Conservation (phyloP, 2,888 invertebrate species). For the Falcaria lacertinaria region DNA sequence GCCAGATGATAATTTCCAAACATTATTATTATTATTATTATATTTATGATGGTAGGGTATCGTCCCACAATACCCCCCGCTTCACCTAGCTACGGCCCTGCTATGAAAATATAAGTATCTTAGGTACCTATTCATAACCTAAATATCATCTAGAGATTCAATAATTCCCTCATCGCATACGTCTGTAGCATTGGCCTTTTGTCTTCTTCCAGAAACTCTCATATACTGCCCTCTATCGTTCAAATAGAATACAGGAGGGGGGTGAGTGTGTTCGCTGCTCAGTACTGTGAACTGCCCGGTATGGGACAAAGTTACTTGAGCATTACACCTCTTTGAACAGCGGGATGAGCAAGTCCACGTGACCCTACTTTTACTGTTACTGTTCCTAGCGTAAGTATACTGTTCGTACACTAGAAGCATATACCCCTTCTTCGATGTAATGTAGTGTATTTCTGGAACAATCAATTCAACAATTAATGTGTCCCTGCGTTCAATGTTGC, state of each 20-base stretch:
- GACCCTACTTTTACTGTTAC: constrained; percentile 37
- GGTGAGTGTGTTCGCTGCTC: constrained; percentile 46
- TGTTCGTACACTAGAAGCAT: constrained; percentile 52
- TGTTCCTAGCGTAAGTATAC: constrained; percentile 55
- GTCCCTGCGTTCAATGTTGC: neutral
- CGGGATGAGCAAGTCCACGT: constrained; percentile 63
- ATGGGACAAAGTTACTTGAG: constrained; percentile 45
- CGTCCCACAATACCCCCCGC: too few relatives aligned
- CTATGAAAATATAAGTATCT: too few relatives aligned
- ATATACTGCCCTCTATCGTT: constrained; percentile 49
- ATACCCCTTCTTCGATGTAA: constrained; percentile 56
- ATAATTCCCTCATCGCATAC: too few relatives aligned
- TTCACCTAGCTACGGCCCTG: too few relatives aligned
- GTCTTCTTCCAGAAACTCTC: constrained; percentile 29
- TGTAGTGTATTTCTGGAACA: constrained; percentile 62
- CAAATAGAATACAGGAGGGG: constrained; percentile 55
- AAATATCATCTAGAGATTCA: too few relatives aligned
- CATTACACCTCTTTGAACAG: constrained; percentile 55
- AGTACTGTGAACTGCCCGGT: constrained; percentile 40
- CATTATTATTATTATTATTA: too few relatives aligned
- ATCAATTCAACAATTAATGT: neutral
- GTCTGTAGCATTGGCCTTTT: too few relatives aligned
- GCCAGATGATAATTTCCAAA: too few relatives aligned
- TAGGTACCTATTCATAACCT: too few relatives aligned
- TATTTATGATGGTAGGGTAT: too few relatives aligned